Base-by-base conservation (phyloP, 2,113 vertebrate genomes). In the Lates calcarifer region DNA sequence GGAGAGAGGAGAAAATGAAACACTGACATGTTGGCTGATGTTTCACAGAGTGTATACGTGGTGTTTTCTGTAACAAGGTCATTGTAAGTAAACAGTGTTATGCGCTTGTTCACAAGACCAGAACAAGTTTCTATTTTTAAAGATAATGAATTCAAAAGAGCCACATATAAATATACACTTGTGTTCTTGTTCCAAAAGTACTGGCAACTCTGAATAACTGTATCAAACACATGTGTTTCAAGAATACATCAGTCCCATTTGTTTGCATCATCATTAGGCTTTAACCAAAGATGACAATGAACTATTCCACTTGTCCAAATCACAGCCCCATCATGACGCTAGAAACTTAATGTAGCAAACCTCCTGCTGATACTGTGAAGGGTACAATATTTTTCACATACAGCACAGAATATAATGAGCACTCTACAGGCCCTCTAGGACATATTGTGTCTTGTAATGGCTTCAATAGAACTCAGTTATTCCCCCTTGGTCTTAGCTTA, bases 401-500 rank as follows among this genome's bases (percentile, higher is more conserved):
- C 31, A 53, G 29, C n/a, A 62, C 33, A n/a, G 35, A 49, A 15
- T 39, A 57, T 82, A 74, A 83, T 70, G 63, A 77, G 78, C 43
- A 2, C 51, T 62, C 58, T 60, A 31, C 29, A 57, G 28, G 11
- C 28, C 26, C 77, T 2, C 10, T n/a, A 29, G 35, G 64, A 57
- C 14, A 39, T 5, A 69, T 28, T 47, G 22, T 43, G 26, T 80
- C 28, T 68, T 71, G 17, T 79, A 72, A 82, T 72, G 64, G 47
- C 51, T 64, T 87, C 58, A 63, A 20, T 71, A 60, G 67, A 79
- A 81, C 61, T 69, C 76, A 75, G 1, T 60, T 45, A 60, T 53
- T 69, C 31, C 69, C 65, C 47, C 33, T 66, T n/a, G n/a, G 49
- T 77, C 74, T 49, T 86, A 67, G 63, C 86, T 72, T 74, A 73